phyloP scores from a whole-genome alignment of 2,797 vertebrate genomes.

The Manis pentadactyla region DNA sequence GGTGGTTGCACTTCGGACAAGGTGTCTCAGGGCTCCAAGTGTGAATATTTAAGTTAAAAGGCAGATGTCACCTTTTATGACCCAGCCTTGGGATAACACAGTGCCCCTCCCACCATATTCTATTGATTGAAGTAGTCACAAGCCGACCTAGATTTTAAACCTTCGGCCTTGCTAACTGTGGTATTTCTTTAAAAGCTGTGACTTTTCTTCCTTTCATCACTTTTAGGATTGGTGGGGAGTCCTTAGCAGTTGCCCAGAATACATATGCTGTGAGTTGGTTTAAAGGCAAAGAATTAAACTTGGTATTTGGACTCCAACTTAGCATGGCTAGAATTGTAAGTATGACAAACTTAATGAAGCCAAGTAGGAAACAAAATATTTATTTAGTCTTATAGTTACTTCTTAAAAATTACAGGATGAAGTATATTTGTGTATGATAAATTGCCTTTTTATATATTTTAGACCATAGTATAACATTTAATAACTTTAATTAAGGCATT shows the following conservation, averaged over 20 bases:
- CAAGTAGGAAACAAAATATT: background rate
- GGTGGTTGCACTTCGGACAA: background rate
- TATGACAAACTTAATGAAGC: background rate
- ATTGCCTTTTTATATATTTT: background rate
- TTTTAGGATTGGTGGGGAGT: constrained; percentile 95
- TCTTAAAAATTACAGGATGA: background rate
- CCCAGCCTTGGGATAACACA: background rate
- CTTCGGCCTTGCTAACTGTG: background rate
- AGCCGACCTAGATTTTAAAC: background rate
- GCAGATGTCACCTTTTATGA: background rate
- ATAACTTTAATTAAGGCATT: constrained; percentile 4
- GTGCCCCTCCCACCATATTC: background rate
- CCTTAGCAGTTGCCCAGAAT: constrained; percentile 97
- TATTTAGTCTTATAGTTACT: background rate
- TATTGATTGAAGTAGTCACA: background rate
- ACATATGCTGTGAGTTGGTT: constrained; percentile 99
- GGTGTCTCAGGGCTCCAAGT: background rate
- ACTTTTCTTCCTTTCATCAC: background rate
- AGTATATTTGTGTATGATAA: background rate
- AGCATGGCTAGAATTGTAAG: constrained; percentile 98
- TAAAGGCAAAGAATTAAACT: constrained; percentile 98
- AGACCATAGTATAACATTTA: background rate
- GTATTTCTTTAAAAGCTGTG: constrained; percentile 38
- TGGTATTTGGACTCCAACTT: constrained; percentile 98
- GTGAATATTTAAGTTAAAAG: background rate